A percentile compares a stretch with the other conserved stretches of the same genome.
phyloP scores from a whole-genome alignment of 2,113 vertebrate genomes.

The Mionectes macconnelli region DNA sequence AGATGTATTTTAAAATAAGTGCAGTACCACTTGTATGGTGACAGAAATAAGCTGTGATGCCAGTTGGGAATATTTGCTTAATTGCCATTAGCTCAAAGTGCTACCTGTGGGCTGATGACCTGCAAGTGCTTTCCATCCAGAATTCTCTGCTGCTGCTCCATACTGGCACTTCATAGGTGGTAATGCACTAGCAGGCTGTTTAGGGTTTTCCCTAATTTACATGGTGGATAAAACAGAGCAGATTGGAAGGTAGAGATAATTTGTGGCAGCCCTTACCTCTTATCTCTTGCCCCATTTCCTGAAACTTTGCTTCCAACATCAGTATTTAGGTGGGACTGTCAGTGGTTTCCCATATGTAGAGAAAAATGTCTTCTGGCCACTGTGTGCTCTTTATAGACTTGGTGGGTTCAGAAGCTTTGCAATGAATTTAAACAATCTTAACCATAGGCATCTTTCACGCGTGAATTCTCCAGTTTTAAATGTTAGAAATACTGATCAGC shows the following conservation, averaged over 20 bases:
- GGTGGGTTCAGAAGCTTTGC: neutral
- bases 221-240: neutral
- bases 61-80: neutral
- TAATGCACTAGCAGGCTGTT: fast-evolving
- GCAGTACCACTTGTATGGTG: neutral
- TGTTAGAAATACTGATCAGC: neutral
- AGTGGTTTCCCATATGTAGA: neutral
- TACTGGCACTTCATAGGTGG: neutral
- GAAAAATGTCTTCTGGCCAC: neutral
- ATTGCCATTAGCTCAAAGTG: neutral
- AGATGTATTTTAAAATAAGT: neutral
- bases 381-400: neutral
- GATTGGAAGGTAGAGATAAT: neutral
- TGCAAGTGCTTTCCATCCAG: neutral
- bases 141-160: neutral
- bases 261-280: neutral
- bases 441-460: neutral
- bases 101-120: neutral
- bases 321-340: neutral
- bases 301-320: neutral
- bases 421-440: neutral
- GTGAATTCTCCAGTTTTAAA: neutral
- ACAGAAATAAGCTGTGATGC: neutral
- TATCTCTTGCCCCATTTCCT: neutral
- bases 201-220: neutral